Evolutionary conservation across 2,113 vertebrate genomes (phyloP).

Genomic region (Candoia aspera): DNA sequence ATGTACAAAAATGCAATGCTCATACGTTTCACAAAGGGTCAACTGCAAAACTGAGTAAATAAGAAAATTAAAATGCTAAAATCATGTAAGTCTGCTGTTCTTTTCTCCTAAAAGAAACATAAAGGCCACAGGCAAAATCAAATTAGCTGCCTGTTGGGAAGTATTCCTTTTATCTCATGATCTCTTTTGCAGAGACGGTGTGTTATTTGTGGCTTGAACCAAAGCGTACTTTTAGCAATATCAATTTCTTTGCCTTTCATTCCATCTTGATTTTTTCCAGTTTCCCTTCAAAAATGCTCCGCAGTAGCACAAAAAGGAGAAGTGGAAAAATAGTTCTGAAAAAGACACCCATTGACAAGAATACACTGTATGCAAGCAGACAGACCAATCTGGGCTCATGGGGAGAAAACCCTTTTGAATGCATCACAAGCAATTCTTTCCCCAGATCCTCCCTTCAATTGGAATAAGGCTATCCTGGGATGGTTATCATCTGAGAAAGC

Average conservation of each 20-base stretch:
- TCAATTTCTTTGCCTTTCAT: not conserved
- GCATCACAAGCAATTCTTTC: not conserved
- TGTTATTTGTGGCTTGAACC: constrained; percentile 2
- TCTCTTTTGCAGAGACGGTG: not conserved
- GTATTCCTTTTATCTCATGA: not conserved
- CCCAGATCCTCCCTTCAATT: not conserved
- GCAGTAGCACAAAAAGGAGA: not conserved
- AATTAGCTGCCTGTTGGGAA: not conserved
- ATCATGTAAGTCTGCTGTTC: not conserved
- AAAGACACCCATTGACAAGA: not conserved
- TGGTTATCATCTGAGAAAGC: constrained; percentile 10
- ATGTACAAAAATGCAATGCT: not conserved
- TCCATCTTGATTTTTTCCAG: not conserved
- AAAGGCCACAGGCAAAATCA: not conserved
- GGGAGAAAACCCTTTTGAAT: not conserved
- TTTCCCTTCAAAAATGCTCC: not conserved
- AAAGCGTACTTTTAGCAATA: constrained; percentile 17
- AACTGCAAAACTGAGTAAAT: not conserved
- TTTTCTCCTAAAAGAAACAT: not conserved
- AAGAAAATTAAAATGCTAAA: constrained; percentile 13
- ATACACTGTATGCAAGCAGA: not conserved
- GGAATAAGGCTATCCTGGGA: not conserved
- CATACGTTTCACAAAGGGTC: not conserved
- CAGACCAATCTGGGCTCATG: not conserved
- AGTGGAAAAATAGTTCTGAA: not conserved